phyloP scores from a whole-genome alignment of 2,113 vertebrate species.

The Cynoglossus semilaevis region DNA sequence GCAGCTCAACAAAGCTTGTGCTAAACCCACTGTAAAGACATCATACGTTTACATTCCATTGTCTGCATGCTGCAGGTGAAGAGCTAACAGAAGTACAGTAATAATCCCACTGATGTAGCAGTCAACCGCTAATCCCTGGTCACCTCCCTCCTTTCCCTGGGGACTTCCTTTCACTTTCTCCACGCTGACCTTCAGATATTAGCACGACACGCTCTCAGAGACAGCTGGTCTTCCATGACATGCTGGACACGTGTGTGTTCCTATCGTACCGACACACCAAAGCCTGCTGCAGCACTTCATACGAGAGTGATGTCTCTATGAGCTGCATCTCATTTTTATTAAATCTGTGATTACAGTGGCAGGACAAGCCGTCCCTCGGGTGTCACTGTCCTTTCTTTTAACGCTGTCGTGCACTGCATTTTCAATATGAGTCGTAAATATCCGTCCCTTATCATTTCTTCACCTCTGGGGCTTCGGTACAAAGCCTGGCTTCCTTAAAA shows the following conservation, averaged over 20 bases:
- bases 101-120: conserved; percentile 52
- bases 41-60: conserved; percentile 22
- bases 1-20: conserved; percentile 38
- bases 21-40: conserved; percentile 51
- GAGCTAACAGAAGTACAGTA: conserved; percentile 23
- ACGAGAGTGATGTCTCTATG: conserved; percentile 7
- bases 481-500: conserved; percentile 15
- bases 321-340: conserved; percentile 21
- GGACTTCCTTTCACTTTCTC: too few species aligned
- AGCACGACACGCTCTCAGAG: conserved; percentile 29
- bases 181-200: conserved; percentile 20
- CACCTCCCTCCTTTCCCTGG: neutral
- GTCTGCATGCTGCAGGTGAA: conserved; percentile 30
- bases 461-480: conserved; percentile 8
- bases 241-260: conserved; percentile 18
- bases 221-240: conserved; percentile 39
- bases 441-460: conserved; percentile 8
- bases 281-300: conserved; percentile 27
- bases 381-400: neutral
- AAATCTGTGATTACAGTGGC: conserved; percentile 2
- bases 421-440: conserved; percentile 11
- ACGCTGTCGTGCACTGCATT: conserved; percentile 16
- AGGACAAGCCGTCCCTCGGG: neutral
- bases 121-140: conserved; percentile 37
- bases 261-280: conserved; percentile 33